These are phyloP conservation scores for Episyrphus balteatus DNA, from an alignment of 1,140 invertebrate species.

Conservation along the genomic window DNA sequence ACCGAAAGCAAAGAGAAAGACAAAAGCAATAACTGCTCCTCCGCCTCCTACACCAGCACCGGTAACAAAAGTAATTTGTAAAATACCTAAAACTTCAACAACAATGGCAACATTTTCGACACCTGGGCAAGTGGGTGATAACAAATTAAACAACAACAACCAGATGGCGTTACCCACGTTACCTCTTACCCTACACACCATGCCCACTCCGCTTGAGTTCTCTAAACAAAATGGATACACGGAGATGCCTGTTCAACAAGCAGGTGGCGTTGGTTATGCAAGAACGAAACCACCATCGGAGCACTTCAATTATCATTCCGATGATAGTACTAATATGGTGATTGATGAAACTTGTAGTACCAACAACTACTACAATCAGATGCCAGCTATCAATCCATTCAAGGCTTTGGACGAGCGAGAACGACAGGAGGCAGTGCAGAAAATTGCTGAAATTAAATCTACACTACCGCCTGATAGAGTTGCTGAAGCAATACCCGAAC, in stretches of 20 bases:
- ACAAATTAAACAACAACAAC: too few relatives aligned
- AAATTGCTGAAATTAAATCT: neutral
- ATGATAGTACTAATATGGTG: slow-evolving; percentile 10
- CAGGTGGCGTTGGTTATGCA: neutral
- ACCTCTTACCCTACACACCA: too few relatives aligned
- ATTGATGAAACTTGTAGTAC: slow-evolving; percentile 10
- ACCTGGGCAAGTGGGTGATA: too few relatives aligned
- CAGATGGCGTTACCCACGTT: too few relatives aligned
- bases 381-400: neutral
- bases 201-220: too few relatives aligned
- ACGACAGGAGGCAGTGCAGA: neutral
- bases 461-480: slow-evolving; percentile 2
- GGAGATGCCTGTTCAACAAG: neutral
- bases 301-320: neutral
- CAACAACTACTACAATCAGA: neutral
- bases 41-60: slow-evolving; percentile 6
- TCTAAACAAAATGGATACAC: too few relatives aligned
- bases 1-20: slow-evolving; percentile 3
- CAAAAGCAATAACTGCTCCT: neutral
- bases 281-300: neutral
- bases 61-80: too few relatives aligned
- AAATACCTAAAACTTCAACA: too few relatives aligned
- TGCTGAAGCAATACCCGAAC: neutral
- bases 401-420: neutral
- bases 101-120: too few relatives aligned